A percentile compares a stretch with the other conserved stretches of the same genome.
These are phyloP conservation scores for Solenodon paradoxus DNA, from an alignment of 2,113 vertebrate species.

Conservation along the genomic window DNA sequence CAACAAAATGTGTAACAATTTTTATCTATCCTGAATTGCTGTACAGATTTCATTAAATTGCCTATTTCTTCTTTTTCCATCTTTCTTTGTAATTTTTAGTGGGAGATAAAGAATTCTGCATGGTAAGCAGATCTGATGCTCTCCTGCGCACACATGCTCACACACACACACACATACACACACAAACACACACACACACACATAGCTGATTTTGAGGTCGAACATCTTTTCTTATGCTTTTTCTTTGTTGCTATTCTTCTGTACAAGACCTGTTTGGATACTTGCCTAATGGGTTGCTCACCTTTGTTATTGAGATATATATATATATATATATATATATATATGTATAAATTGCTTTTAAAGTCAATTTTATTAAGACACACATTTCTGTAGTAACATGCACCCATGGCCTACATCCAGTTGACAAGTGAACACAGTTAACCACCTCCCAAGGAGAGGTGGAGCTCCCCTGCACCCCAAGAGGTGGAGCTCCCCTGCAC, in stretches of 20 bases:
- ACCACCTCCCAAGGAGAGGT: too few relatives aligned
- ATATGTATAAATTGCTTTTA: too few relatives aligned
- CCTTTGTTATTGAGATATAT: background rate
- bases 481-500: too few relatives aligned
- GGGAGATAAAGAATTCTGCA: background rate
- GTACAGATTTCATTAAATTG: background rate
- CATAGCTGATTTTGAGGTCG: background rate
- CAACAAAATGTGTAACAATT: background rate
- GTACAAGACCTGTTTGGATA: background rate
- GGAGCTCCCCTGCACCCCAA: too few relatives aligned
- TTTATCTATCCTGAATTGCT: background rate
- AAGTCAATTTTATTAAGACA: too few relatives aligned
- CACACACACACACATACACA: background rate
- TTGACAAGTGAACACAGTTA: too few relatives aligned
- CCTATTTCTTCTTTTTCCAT: background rate
- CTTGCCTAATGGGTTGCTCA: background rate
- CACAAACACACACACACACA: too few relatives aligned
- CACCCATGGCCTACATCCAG: too few relatives aligned
- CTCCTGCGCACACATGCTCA: background rate
- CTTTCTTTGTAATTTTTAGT: background rate
- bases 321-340: too few relatives aligned
- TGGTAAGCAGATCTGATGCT: background rate
- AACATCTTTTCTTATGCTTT: background rate
- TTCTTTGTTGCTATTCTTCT: background rate
- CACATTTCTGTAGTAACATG: too few relatives aligned